Evolutionary conservation across 1,140 invertebrate genomes (phyloP), one percentile per base, ranked within the genome.

Genomic region (Atopsyche davidsoni): DNA sequence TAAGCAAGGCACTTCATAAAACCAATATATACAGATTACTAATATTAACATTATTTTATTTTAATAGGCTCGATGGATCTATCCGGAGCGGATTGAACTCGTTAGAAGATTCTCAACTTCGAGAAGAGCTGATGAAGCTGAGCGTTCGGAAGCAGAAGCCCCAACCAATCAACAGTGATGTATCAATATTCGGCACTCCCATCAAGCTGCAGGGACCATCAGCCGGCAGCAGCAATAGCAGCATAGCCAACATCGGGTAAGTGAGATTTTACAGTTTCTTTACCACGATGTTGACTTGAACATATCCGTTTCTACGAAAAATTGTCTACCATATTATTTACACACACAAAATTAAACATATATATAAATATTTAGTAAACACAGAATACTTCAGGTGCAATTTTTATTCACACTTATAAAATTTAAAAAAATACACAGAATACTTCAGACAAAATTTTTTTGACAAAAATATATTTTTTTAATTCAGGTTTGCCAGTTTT

Each of bases 21-120:
- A n/a, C n/a, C n/a, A n/a, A n/a, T n/a, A n/a, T n/a, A n/a, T n/a
- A n/a, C n/a, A n/a, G n/a, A 14, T 38, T 14, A 2, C 11, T n/a
- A 14, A 38, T 42, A 4, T 16, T 42, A 32, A 2, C 13, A 23
- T 23, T 18, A 18, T 16, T 48, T 10, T 24, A 34, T 53, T 32
- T 7, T 46, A 31, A 18, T 47, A 74, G 72, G 57, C 51, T 74
- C 51, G 72, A 74, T 56, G 70, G 69, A 41, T 73, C 70, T 0
- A 62, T 74, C 2, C 65, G 72, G 13, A 73, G 70, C 49, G 70
- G 70, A 4, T 60, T 74, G 3, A 74, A 72, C 55, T 74, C 72
- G 1, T 44, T 74, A 40, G 70, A 74, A 57, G 72, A 74, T 57
- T 57, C 64, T 35, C 72, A 74, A 46, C 61, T 74, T 4, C 64